A percentile compares a stretch with the other conserved stretches of the same genome.
Evolutionary conservation across 2,797 vertebrate species (phyloP).

Genomic region (Onychomys torridus): DNA sequence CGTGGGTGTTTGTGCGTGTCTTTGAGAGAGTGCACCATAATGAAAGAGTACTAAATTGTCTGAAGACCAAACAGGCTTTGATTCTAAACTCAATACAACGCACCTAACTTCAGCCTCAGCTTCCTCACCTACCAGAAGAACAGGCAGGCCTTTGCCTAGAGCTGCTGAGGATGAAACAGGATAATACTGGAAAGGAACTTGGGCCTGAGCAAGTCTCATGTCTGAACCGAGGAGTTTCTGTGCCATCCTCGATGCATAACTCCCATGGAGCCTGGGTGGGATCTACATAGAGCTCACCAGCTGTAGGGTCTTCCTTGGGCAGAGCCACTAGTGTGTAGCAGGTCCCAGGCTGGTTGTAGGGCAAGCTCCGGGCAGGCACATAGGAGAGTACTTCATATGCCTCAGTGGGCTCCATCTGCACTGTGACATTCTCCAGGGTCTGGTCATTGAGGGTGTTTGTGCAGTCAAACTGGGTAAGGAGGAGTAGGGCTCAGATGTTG

Average conservation of each 20-base stretch:
- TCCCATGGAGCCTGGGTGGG: neutral
- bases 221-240: neutral
- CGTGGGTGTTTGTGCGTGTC: neutral
- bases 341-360: slow-evolving; percentile 90
- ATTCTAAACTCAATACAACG: neutral
- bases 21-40: neutral
- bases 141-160: neutral
- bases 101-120: neutral
- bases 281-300: slow-evolving; percentile 84
- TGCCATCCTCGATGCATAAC: neutral
- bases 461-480: slow-evolving; percentile 89
- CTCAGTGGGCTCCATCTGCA: slow-evolving; percentile 92
- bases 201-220: neutral
- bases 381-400: slow-evolving; percentile 89
- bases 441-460: slow-evolving; percentile 91
- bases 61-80: neutral
- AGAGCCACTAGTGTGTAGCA: slow-evolving; percentile 90
- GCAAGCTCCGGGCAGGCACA: slow-evolving; percentile 87
- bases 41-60: neutral
- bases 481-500: slow-evolving; percentile 1
- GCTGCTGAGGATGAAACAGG: neutral
- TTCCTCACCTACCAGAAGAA: neutral
- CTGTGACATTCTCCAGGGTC: slow-evolving; percentile 89
- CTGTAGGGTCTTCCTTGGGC: slow-evolving; percentile 89
- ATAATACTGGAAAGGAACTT: neutral